Base-by-base conservation (phyloP, 1,140 invertebrate species). In the Plectrocnemia conspersa region DNA sequence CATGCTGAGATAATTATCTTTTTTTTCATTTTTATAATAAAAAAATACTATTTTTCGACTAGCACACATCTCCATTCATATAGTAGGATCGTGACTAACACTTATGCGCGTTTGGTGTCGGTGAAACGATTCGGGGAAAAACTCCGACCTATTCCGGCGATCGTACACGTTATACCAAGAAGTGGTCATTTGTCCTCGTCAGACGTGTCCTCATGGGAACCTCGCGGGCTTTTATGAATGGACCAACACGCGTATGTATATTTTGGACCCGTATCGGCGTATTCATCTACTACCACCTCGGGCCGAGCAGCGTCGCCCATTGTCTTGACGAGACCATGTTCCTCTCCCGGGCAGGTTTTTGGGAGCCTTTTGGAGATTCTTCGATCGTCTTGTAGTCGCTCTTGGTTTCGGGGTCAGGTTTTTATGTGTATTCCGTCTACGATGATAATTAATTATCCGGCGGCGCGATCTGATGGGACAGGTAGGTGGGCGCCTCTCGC, bases 401-500 rank as follows among this genome's bases (percentile, higher is more conserved):
- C n/a, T 38, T 16, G 35, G 18, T 7, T 7, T 16, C 18, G 6
- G 35, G 35, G 35, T 4, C 35, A 10, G 18, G 35, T 38, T 38
- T 38, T 38, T 38, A 38, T 38, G 35, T n/a, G n/a, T 38, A 29
- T 29, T 29, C 15, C 35, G 35, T 38, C 35, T 10, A 38, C 35
- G 15, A 13, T 15, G 35, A 16, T 38, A 38, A 38, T 38, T 38
- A 38, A 38, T 38, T 38, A 38, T 38, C 7, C 35, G 35, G 35
- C 35, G 35, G 35, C 35, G 13, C 10, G 35, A 38, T 38, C 35
- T 38, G 35, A 38, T 38, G 35, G 35, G 35, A 38, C 35, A 38
- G 35, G 35, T 38, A 38, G 35, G 35, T 38, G 35, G 35, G 35
- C 35, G 35, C 35, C 35, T n/a, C n/a, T 38, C 35, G 35, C 35